phyloP scores from a whole-genome alignment of 2,888 invertebrate genomes.

The Nymphalis polychloros region DNA sequence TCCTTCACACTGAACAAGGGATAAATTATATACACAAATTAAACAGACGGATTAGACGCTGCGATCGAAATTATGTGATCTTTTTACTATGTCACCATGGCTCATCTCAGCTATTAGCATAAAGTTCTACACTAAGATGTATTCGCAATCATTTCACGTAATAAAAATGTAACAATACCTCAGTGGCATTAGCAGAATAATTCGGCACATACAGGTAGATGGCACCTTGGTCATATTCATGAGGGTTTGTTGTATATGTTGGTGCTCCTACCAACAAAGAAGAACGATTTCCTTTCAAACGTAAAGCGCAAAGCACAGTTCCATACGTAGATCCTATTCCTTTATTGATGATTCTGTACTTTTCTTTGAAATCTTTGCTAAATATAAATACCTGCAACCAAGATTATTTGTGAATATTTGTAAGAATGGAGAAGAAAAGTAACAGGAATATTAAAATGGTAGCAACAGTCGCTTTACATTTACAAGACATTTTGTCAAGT shows the following conservation, averaged over 20 bases:
- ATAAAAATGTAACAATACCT: background rate
- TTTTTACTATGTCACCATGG: too few relatives aligned
- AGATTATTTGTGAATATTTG: too few relatives aligned
- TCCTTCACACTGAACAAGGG: background rate
- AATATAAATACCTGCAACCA: constrained; percentile 34
- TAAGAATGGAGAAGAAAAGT: too few relatives aligned
- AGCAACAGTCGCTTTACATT: background rate
- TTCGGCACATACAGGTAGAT: constrained; percentile 71
- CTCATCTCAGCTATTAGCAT: too few relatives aligned
- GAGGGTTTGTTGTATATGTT: constrained; percentile 46
- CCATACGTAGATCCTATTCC: constrained; percentile 83
- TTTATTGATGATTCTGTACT: background rate
- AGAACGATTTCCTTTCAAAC: constrained; percentile 63
- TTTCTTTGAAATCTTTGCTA: background rate
- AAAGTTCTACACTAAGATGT: too few relatives aligned
- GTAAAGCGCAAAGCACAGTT: constrained; percentile 69
- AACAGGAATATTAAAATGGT: background rate
- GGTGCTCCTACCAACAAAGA: constrained; percentile 85
- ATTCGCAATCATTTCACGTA: background rate
- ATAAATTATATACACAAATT: too few relatives aligned
- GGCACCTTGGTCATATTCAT: constrained; percentile 71
- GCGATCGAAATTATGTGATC: too few relatives aligned
- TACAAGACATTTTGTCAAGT: constrained; percentile 19
- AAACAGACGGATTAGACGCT: too few relatives aligned
- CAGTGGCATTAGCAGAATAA: background rate